These are phyloP conservation scores for Tetheella fluctuosa DNA, from an alignment of 2,888 invertebrate species.

Conservation along the genomic window DNA sequence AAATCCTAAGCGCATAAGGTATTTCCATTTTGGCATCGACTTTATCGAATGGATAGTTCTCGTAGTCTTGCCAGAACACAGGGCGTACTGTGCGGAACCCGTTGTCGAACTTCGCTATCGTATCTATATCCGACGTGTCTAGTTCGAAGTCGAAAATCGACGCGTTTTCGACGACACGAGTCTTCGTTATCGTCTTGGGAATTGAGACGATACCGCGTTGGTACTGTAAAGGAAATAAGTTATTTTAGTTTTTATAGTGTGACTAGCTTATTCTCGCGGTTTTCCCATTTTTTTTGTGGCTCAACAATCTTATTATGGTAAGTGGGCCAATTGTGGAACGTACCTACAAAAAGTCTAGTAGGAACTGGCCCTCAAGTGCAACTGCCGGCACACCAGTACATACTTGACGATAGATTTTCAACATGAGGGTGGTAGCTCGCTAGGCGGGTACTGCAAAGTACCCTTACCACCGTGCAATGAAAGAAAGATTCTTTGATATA, in stretches of 20 bases:
- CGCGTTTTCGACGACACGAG: conserved; percentile 58
- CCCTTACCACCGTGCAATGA: too few relatives aligned
- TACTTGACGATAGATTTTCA: too few relatives aligned
- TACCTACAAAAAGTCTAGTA: too few relatives aligned
- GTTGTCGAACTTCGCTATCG: conserved; percentile 49
- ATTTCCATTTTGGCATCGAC: conserved; percentile 29
- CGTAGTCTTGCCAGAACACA: conserved; percentile 46
- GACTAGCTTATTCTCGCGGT: too few relatives aligned
- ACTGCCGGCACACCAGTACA: too few relatives aligned
- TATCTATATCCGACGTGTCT: conserved; percentile 38
- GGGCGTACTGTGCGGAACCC: conserved; percentile 48
- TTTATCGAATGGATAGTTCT: conserved; percentile 57
- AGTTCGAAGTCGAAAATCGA: conserved; percentile 62
- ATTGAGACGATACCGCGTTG: conserved; percentile 59
- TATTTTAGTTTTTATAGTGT: too few relatives aligned
- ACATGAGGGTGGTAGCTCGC: too few relatives aligned
- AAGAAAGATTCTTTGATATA: not conserved
- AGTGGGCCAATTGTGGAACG: too few relatives aligned
- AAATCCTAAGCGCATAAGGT: conserved; percentile 37
- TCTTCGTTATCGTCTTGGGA: conserved; percentile 59
- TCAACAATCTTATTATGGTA: too few relatives aligned
- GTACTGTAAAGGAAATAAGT: conserved; percentile 41
- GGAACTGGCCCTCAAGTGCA: too few relatives aligned
- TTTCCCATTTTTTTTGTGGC: too few relatives aligned
- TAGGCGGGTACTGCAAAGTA: too few relatives aligned